Conservation (phyloP, 2,797 vertebrate species). For the Mormyrops boulengeri region DNA sequence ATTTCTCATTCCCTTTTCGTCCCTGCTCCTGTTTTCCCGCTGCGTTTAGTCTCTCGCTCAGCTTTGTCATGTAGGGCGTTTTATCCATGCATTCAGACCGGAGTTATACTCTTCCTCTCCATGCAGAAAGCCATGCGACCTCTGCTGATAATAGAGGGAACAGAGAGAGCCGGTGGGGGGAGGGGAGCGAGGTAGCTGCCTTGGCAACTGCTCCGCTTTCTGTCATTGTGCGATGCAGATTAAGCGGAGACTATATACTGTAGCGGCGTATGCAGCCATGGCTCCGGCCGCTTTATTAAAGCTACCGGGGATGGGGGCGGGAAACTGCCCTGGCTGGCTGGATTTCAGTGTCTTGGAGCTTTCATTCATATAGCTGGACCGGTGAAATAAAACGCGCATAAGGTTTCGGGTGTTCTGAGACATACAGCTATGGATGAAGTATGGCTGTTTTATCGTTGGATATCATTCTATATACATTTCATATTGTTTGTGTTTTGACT, state of each 20-base stretch:
- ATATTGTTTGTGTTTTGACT: not conserved
- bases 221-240: slow-evolving; percentile 19
- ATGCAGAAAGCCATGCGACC: slow-evolving; percentile 59
- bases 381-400: not conserved
- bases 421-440: not conserved
- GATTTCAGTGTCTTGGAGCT: not conserved
- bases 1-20: not conserved
- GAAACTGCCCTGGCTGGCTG: not conserved
- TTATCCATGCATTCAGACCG: slow-evolving; percentile 53
- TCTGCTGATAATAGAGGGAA: slow-evolving; percentile 55
- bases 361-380: not conserved
- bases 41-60: slow-evolving; percentile 24
- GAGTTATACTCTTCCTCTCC: slow-evolving; percentile 40
- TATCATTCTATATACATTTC: not conserved
- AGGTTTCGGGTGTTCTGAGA: not conserved
- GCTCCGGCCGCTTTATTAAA: slow-evolving; percentile 2
- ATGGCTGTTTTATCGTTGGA: not conserved
- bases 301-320: not conserved
- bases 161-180: not conserved
- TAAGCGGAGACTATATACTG: slow-evolving; percentile 11
- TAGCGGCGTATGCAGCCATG: slow-evolving; percentile 2
- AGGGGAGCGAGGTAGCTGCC: slow-evolving; percentile 16
- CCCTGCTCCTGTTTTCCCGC: slow-evolving; percentile 47
- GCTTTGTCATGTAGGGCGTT: slow-evolving; percentile 59
- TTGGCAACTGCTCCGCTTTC: slow-evolving; percentile 19